Conservation (phyloP, 2,113 vertebrate species). For the Crotalus tigris region DNA sequence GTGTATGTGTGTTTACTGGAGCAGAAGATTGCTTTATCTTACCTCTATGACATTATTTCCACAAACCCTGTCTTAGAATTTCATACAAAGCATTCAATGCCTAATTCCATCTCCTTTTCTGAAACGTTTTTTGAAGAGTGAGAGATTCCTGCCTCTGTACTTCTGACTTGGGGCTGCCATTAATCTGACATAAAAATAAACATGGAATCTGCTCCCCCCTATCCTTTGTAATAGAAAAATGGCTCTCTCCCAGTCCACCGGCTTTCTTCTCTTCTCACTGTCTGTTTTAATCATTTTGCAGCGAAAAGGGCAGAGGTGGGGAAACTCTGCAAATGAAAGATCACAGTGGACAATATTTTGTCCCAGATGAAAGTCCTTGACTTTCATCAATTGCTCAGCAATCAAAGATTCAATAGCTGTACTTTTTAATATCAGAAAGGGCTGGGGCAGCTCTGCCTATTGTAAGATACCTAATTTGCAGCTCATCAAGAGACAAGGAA, state of each 20-base stretch:
- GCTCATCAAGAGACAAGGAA: background rate
- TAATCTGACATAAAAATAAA: slow-evolving; percentile 34
- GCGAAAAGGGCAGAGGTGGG: background rate
- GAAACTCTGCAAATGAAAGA: background rate
- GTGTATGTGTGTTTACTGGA: background rate
- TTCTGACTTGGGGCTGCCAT: background rate
- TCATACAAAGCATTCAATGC: background rate
- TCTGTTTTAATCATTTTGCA: slow-evolving; percentile 48
- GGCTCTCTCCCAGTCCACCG: slow-evolving; percentile 5
- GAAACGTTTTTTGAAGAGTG: background rate
- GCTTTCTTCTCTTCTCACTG: slow-evolving; percentile 39
- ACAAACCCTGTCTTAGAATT: background rate
- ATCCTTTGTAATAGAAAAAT: slow-evolving; percentile 33
- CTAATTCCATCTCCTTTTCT: background rate
- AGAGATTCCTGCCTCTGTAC: background rate
- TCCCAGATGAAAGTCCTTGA: background rate
- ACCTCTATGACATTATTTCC: background rate
- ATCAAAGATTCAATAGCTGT: background rate
- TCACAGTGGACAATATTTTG: slow-evolving; percentile 8
- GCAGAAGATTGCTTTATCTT: background rate
- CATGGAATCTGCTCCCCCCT: background rate
- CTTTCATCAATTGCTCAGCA: background rate
- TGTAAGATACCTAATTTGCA: background rate
- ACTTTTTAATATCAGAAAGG: background rate
- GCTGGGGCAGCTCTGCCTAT: background rate